Percentiles rank a stretch among this genome's conserved stretches.
These are phyloP conservation scores for Brienomyrus brachyistius DNA, from an alignment of 2,113 vertebrate genomes.

Conservation along the genomic window DNA sequence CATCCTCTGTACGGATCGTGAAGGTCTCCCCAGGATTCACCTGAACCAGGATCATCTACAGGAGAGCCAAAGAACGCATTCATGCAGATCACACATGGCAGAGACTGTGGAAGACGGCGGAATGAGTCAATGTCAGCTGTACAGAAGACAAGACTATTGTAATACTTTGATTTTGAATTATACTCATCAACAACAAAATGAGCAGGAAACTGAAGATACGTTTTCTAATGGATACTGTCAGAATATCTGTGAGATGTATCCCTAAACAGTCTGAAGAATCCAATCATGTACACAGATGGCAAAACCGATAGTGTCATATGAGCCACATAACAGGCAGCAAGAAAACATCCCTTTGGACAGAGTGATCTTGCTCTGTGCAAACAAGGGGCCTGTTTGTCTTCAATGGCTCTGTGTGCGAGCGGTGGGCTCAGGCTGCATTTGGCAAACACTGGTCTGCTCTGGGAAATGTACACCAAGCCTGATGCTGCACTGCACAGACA, in stretches of 20 bases:
- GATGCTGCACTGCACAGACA: background rate
- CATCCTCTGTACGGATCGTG: conserved; percentile 72
- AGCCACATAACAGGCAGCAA: background rate
- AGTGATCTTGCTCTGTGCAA: conserved; percentile 16
- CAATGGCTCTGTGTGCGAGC: background rate
- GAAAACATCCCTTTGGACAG: background rate
- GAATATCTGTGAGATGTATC: background rate
- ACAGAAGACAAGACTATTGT: background rate
- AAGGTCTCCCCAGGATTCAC: conserved; percentile 75
- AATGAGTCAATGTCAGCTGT: background rate
- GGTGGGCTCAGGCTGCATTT: conserved; percentile 15
- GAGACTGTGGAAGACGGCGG: background rate
- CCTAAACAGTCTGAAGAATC: background rate
- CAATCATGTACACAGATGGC: background rate
- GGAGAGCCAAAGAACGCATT: background rate
- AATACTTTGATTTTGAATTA: background rate
- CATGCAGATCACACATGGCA: background rate
- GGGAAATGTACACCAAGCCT: conserved; percentile 30
- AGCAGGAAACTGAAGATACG: background rate
- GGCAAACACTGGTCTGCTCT: conserved; percentile 28
- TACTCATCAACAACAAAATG: background rate
- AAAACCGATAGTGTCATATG: background rate
- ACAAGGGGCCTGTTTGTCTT: conserved; percentile 18
- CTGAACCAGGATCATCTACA: conserved; percentile 70
- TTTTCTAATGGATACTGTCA: background rate